Percentiles rank a stretch among this genome's conserved stretches.
Conservation (phyloP, 1,140 invertebrate genomes). For the Ptiloglossa arizonensis region DNA sequence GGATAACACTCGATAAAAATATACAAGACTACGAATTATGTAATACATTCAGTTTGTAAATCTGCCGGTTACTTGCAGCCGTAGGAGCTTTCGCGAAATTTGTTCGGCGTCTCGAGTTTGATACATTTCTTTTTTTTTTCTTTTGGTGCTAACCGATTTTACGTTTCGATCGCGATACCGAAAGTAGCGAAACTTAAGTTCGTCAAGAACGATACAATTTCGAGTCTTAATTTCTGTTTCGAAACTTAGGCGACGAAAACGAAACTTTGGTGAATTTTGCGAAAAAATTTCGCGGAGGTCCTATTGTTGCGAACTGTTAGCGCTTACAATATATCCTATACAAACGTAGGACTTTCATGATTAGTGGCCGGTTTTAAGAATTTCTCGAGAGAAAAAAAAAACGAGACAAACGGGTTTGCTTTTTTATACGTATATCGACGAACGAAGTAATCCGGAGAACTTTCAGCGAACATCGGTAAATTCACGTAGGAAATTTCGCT, state of each 20-base stretch:
- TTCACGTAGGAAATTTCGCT: conserved; percentile 17
- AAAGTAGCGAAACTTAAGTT: too few relatives aligned
- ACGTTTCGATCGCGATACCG: not conserved
- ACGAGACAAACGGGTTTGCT: conserved; percentile 26
- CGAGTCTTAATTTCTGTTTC: too few relatives aligned
- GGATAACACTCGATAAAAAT: conserved; percentile 58
- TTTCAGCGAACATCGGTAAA: not conserved
- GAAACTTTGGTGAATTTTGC: not conserved
- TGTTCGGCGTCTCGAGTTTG: not conserved
- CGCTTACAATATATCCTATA: conserved; percentile 73
- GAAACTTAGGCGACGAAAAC: not conserved
- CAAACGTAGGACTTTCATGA: conserved; percentile 70
- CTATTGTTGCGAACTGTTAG: conserved; percentile 59
- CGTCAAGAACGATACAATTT: not conserved
- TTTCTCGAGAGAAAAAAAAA: conserved; percentile 3
- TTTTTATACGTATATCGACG: conserved; percentile 50
- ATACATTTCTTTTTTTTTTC: too few relatives aligned
- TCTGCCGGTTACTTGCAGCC: conserved; percentile 51
- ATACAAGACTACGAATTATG: conserved; percentile 64
- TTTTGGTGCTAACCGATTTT: not conserved
- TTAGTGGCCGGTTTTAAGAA: conserved; percentile 41
- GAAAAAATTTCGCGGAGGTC: conserved; percentile 47
- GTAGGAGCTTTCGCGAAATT: conserved; percentile 46
- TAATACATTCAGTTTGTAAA: conserved; percentile 67
- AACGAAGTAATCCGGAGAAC: not conserved